Evolutionary conservation across 2,113 vertebrate genomes (phyloP).

Genomic region (Probosciger aterrimus): DNA sequence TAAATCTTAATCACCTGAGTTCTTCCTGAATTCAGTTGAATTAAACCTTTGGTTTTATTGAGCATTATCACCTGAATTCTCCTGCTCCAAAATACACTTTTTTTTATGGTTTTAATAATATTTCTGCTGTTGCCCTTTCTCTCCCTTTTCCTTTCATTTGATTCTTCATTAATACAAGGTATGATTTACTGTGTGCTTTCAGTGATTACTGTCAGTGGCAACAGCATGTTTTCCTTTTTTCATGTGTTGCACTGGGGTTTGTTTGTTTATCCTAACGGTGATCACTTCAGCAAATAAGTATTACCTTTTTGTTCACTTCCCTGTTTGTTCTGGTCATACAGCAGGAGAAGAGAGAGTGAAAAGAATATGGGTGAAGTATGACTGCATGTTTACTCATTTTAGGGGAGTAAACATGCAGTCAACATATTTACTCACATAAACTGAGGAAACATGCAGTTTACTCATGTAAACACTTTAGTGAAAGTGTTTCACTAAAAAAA

Average conservation of each 20-base stretch:
- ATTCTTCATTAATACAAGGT: not conserved
- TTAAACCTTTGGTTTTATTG: not conserved
- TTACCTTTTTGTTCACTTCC: constrained; percentile 11
- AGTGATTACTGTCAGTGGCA: not conserved
- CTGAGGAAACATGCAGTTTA: not conserved
- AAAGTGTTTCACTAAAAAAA: not conserved
- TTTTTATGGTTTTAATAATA: not conserved
- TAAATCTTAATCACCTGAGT: not conserved
- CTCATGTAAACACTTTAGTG: not conserved
- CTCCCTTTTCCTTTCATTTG: not conserved
- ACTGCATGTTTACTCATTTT: not conserved
- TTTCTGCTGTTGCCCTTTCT: not conserved
- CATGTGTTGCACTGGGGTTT: not conserved
- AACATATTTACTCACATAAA: not conserved
- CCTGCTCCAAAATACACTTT: not conserved
- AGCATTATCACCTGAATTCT: not conserved
- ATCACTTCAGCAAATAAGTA: not conserved
- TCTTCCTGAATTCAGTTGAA: not conserved
- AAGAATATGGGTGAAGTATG: not conserved
- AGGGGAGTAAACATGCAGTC: not conserved
- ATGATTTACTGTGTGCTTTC: not conserved
- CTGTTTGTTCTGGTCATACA: not conserved
- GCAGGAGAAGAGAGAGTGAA: not conserved
- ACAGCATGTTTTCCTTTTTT: constrained; percentile 23
- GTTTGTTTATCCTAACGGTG: not conserved